Conservation (phyloP, 2,888 invertebrate species). For the Orthosia cruda region DNA sequence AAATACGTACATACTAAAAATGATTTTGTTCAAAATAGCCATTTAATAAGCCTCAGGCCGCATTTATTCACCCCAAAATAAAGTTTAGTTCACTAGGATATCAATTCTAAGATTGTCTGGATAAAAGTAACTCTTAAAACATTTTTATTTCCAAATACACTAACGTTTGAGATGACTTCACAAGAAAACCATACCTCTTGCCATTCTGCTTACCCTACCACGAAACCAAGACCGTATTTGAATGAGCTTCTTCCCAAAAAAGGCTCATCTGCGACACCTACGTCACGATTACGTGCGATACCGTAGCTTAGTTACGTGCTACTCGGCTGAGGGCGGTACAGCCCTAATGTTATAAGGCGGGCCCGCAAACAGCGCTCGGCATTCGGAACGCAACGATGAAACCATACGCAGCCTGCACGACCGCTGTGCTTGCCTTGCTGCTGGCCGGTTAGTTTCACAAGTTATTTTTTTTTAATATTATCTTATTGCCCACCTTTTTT, state of each 20-base stretch:
- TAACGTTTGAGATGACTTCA: neutral
- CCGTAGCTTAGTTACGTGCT: constrained; percentile 67
- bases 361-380: constrained; percentile 76
- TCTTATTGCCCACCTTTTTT: constrained; percentile 5
- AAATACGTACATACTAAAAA: too few relatives aligned
- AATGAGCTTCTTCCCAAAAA: constrained; percentile 28
- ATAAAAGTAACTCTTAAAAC: too few relatives aligned
- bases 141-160: neutral
- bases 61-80: too few relatives aligned
- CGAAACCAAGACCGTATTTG: constrained; percentile 32
- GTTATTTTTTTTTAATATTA: constrained; percentile 49
- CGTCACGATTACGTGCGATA: constrained; percentile 47
- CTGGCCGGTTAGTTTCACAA: constrained; percentile 83
- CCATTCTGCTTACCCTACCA: constrained; percentile 17
- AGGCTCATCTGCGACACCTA: constrained; percentile 34
- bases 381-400: constrained; percentile 83
- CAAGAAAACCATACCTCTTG: neutral
- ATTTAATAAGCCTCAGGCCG: too few relatives aligned
- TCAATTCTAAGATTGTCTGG: too few relatives aligned
- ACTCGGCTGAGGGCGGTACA: constrained; percentile 75
- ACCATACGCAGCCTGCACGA: constrained; percentile 78
- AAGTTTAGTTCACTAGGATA: too few relatives aligned
- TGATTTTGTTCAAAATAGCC: too few relatives aligned
- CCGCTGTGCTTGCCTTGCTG: constrained; percentile 80
- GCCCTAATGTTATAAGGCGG: constrained; percentile 83